phyloP scores from a whole-genome alignment of 1,140 invertebrate genomes.

The Radopholus similis region DNA sequence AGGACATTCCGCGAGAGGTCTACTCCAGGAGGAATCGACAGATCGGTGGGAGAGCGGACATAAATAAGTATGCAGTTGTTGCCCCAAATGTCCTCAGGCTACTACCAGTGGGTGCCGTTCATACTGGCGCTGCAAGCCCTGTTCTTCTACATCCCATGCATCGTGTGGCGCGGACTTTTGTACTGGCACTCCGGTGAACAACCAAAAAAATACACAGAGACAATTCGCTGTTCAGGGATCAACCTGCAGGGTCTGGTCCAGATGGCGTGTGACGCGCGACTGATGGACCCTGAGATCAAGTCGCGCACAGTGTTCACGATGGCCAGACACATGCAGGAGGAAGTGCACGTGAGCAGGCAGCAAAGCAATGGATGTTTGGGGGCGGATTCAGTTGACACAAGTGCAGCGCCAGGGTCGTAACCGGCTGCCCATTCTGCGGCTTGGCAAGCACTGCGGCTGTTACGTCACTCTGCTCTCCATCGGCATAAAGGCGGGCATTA shows the following conservation, averaged over 20 bases:
- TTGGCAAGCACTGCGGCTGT: slow-evolving; percentile 58
- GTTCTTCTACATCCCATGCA: slow-evolving; percentile 64
- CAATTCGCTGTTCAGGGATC: slow-evolving; percentile 44
- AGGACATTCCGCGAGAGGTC: slow-evolving; percentile 59
- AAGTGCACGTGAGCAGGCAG: slow-evolving; percentile 49
- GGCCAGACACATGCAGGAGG: slow-evolving; percentile 60
- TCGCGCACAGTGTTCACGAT: slow-evolving; percentile 58
- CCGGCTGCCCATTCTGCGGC: slow-evolving; percentile 37
- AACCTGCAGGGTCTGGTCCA: slow-evolving; percentile 59
- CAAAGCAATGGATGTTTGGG: not conserved
- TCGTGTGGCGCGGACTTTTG: slow-evolving; percentile 62
- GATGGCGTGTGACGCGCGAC: slow-evolving; percentile 58
- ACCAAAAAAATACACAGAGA: not conserved
- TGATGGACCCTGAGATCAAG: slow-evolving; percentile 59
- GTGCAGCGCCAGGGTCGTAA: slow-evolving; percentile 50
- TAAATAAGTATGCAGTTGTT: too few relatives aligned
- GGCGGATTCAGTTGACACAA: slow-evolving; percentile 50
- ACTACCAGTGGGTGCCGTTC: slow-evolving; percentile 46
- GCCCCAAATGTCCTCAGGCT: not conserved
- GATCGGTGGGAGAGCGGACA: too few relatives aligned
- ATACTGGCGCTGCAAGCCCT: slow-evolving; percentile 64
- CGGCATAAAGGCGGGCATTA: slow-evolving; percentile 49
- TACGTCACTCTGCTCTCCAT: slow-evolving; percentile 60
- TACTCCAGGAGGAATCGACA: slow-evolving; percentile 57
- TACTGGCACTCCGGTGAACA: slow-evolving; percentile 58